Evolutionary conservation across 1,140 invertebrate genomes (phyloP), one percentile per base, ranked within the genome.

Genomic region (Onthophagus taurus): DNA sequence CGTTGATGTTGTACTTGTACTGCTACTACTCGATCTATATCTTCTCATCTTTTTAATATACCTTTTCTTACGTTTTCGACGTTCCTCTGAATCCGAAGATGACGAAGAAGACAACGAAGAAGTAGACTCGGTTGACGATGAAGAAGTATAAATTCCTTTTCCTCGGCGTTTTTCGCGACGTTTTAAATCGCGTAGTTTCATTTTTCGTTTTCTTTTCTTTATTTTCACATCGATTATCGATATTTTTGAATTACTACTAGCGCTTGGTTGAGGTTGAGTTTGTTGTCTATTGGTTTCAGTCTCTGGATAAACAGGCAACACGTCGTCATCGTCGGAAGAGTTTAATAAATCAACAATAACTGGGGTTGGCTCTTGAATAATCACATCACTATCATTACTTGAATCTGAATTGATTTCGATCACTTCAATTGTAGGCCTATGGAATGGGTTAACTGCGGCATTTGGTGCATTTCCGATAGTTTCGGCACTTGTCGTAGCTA

Each of bases 381-480:
- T 58, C 1, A 60, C 60, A 44, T 62, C 60, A 17, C 57, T 59
- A 41, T 62, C 56, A 34, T 52, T 36, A 33, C 51, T 51, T 19
- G 44, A 49, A 33, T 60, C 53, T 20, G 56, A 58, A 38, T 20
- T 45, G 24, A 52, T 50, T 41, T 46, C 46, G 11, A 55, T 55
- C 17, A 58, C 48, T 39, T 54, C 49, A 36, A 36, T 37, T 11
- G 23, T 35, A 24, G 23, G 35, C 33, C 43, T 38, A 47, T 26
- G 46, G 48, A 41, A 47, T 26, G 30, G 48, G 51, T 37, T 52
- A n/a, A n/a, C n/a, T n/a, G n/a, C n/a, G 44, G 26, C 48, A 45
- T 46, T 38, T 31, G 38, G 20, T 43, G 29, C 13, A 2, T 17
- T 19, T 14, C 12, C 14, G 18, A 18, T 36, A 33, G 30, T 20